These are phyloP conservation scores for Ricordea florida DNA, from an alignment of 92 coral and sea anemone genomes.

Conservation along the genomic window DNA sequence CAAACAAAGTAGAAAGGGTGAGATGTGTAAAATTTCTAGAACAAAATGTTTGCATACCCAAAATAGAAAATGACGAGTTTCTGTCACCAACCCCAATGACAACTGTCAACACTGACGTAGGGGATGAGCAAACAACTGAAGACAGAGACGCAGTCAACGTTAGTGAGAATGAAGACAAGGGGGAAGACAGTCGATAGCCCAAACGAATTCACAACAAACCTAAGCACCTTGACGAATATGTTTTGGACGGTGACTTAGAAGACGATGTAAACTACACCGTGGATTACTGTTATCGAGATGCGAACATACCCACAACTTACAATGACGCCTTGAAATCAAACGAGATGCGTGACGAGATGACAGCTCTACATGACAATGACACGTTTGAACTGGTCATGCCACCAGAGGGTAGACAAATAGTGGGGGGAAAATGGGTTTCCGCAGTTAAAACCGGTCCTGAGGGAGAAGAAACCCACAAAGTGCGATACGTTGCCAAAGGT, in stretches of 20 bases:
- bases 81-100: neutral
- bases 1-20: conserved; percentile 2
- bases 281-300: conserved; percentile 53
- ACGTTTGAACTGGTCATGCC: conserved; percentile 59
- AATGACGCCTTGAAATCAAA: conserved; percentile 41
- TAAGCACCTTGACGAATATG: conserved; percentile 36
- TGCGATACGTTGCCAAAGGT: conserved; percentile 56
- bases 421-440: conserved; percentile 67
- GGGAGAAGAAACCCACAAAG: conserved; percentile 54
- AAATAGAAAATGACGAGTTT: neutral
- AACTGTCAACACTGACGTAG: conserved; percentile 5
- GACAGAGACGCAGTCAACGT: neutral
- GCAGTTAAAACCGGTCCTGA: conserved; percentile 47
- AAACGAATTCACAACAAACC: conserved; percentile 33
- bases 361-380: conserved; percentile 49
- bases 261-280: conserved; percentile 51
- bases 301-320: conserved; percentile 38
- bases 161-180: conserved; percentile 5
- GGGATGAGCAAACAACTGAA: neutral
- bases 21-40: conserved; percentile 23
- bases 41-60: neutral
- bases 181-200: conserved; percentile 23
- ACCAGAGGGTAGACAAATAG: conserved; percentile 63
- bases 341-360: conserved; percentile 48
- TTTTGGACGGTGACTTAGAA: conserved; percentile 27